Percentiles rank a stretch among this genome's conserved stretches.
Evolutionary conservation across 2,888 invertebrate genomes (phyloP).

Genomic region (Chironomus riparius): DNA sequence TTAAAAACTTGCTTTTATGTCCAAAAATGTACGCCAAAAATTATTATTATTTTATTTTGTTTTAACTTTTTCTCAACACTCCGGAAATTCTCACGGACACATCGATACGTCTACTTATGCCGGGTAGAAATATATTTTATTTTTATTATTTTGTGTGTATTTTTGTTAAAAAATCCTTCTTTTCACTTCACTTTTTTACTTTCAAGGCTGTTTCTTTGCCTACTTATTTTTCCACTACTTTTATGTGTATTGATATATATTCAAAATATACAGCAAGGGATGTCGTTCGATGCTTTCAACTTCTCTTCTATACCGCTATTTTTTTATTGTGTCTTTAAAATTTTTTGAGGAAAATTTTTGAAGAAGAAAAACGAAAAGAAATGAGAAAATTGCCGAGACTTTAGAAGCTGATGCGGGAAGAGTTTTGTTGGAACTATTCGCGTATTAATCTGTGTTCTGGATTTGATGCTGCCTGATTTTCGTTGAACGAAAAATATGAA

Average conservation of each 20-base stretch:
- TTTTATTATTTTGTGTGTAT: neutral
- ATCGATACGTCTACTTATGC: neutral
- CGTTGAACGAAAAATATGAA: no score
- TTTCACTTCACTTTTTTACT: conserved; percentile 12
- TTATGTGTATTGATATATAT: neutral
- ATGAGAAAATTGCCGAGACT: neutral
- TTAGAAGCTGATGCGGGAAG: neutral
- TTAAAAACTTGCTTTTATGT: neutral
- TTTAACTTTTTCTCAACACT: neutral
- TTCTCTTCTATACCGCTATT: neutral
- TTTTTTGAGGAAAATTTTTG: neutral
- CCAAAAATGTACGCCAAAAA: neutral
- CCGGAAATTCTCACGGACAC: conserved; percentile 26
- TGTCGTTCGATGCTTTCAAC: neutral
- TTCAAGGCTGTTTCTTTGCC: conserved; percentile 17
- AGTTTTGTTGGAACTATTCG: neutral
- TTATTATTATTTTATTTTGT: neutral
- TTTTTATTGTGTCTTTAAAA: neutral
- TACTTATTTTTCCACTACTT: neutral
- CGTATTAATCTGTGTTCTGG: neutral
- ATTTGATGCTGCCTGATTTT: no score
- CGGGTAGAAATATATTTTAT: neutral
- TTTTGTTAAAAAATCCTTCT: neutral
- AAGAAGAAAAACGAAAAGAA: neutral
- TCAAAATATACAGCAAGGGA: neutral